These are phyloP conservation scores for Cylindroiulus punctatus DNA, from an alignment of 2,888 invertebrate species.

Conservation along the genomic window DNA sequence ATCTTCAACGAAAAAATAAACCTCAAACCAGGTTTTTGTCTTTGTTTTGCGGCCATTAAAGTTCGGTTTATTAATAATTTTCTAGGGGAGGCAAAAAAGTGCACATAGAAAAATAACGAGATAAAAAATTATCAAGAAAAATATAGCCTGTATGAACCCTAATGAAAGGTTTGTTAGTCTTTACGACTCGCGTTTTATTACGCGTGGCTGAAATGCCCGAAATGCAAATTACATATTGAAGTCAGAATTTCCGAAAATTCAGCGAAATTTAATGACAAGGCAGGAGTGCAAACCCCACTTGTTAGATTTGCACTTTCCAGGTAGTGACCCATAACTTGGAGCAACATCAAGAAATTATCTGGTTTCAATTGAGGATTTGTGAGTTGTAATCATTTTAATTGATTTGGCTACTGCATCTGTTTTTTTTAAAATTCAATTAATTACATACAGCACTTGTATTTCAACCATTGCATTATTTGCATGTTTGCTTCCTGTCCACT, in stretches of 20 bases:
- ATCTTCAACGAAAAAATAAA: neutral
- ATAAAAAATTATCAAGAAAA: neutral
- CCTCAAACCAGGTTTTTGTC: neutral
- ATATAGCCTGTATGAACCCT: neutral
- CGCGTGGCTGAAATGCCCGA: neutral
- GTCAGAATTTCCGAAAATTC: conserved; percentile 6
- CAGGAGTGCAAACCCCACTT: neutral
- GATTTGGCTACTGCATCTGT: too few species aligned
- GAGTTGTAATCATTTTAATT: too few species aligned
- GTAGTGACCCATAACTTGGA: neutral
- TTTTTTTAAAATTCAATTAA: too few species aligned
- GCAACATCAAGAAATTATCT: neutral
- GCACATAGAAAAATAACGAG: conserved; percentile 7
- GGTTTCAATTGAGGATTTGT: too few species aligned
- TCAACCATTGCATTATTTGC: too few species aligned
- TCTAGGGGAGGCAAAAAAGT: neutral
- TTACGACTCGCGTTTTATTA: conserved; percentile 2
- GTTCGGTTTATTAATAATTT: conserved; percentile 2
- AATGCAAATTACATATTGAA: conserved; percentile 14
- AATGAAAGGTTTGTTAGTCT: conserved; percentile 21
- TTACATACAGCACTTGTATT: too few species aligned
- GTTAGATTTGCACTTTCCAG: neutral
- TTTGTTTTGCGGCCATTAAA: neutral
- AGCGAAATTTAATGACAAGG: neutral
- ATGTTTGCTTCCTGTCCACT: too few species aligned